A percentile compares a stretch with the other conserved stretches of the same genome.
These are phyloP conservation scores for Brachionus rubens DNA, from an alignment of 1,140 invertebrate species.

Conservation along the genomic window DNA sequence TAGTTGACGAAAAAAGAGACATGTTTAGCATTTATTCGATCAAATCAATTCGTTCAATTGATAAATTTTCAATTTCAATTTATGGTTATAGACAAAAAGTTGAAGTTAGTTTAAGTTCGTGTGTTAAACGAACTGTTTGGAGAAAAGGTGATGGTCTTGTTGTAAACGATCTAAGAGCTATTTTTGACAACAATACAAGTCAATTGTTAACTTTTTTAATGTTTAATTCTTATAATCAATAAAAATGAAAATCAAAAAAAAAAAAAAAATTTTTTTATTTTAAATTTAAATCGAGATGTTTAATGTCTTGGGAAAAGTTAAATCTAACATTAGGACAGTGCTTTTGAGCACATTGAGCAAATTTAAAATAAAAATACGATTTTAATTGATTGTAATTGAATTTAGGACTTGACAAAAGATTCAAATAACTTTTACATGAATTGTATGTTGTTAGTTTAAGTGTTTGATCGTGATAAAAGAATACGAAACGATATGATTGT, in stretches of 20 bases:
- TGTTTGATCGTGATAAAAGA: slow-evolving; percentile 14
- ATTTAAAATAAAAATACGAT: slow-evolving; percentile 5
- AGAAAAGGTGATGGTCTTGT: background rate
- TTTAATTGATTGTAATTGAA: slow-evolving; percentile 12
- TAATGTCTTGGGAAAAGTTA: background rate
- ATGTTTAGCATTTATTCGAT: slow-evolving; percentile 12
- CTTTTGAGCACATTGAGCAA: slow-evolving; percentile 6
- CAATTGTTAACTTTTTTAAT: slow-evolving; percentile 8
- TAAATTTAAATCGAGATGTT: slow-evolving; percentile 10
- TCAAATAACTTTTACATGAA: background rate
- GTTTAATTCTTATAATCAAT: background rate
- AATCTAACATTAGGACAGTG: background rate
- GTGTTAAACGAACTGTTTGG: background rate
- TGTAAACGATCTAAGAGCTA: background rate
- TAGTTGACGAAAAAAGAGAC: slow-evolving; percentile 26
- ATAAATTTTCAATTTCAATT: slow-evolving; percentile 14
- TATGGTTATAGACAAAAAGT: slow-evolving; percentile 5
- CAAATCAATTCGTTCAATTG: background rate
- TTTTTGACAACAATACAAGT: background rate
- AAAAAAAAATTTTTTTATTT: too few relatives aligned
- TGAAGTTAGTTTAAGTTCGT: background rate
- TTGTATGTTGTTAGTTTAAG: background rate
- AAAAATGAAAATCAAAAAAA: background rate
- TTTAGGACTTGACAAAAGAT: background rate
- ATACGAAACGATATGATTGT: background rate